Evolutionary conservation across 2,113 vertebrate genomes (phyloP), one percentile per base, ranked within the genome.

Genomic region (Crotalus tigris): DNA sequence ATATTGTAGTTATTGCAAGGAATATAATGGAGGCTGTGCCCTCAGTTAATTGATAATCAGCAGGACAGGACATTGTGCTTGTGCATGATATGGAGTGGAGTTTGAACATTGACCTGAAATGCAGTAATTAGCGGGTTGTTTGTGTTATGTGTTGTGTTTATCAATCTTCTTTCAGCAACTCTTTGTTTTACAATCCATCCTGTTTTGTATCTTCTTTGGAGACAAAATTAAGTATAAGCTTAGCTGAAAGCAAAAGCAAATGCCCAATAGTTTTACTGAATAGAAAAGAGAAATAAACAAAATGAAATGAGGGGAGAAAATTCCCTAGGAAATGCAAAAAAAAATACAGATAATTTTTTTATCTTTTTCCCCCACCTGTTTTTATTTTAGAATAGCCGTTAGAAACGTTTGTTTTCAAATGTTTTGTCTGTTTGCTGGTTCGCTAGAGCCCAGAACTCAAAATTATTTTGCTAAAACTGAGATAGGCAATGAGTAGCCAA

Each of bases 81-180:
- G 29, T 93, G 93, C 95, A 9, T 44, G 33, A 39, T 81, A 64
- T 93, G 88, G 5, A 3, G 2, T 39, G 91, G 95, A 96, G 95
- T 94, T 94, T 96, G 96, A 96, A 96, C 94, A 94, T 75, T 94
- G 94, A 92, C 91, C 94, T 94, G 93, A 39, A 89, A 93, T 93
- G 94, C 95, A 91, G 92, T 92, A 94, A 91, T 93, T 95, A 12
- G 44, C 92, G 90, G 51, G 44, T 17, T 4, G 0, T 94, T 93
- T 46, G 93, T 91, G 85, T 57, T 4, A 0, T 17, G 33, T 58
- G 19, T 57, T 86, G 85, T 81, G 54, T 59, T 3, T 55, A 26
- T 91, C 93, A 95, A 85, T 24, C 92, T 93, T 93, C 91, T 94
- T 95, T 90, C 26, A 53, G 23, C 49, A 94, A 92, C 95, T 91